Percentiles rank a stretch among this genome's conserved stretches.
phyloP scores from a whole-genome alignment of 2,888 invertebrate species.

The Sipha maydis region DNA sequence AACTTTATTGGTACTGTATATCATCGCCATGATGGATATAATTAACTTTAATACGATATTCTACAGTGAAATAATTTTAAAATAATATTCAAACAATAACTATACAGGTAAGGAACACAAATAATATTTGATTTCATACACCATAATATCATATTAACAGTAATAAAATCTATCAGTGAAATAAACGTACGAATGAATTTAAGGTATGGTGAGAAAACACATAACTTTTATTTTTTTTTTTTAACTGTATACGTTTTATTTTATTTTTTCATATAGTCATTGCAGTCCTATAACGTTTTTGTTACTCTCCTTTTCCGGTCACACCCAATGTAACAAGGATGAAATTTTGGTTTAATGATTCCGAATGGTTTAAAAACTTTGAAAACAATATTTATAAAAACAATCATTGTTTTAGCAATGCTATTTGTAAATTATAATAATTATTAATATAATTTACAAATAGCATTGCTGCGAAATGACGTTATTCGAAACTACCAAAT shows the following conservation, averaged over 20 bases:
- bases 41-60: too few species aligned
- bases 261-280: constrained; percentile 23
- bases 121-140: too few species aligned
- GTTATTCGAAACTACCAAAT: too few species aligned
- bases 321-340: constrained; percentile 38
- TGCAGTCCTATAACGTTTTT: constrained; percentile 21
- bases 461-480: too few species aligned
- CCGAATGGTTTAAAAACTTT: neutral
- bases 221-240: constrained; percentile 39
- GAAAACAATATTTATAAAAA: neutral
- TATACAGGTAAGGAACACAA: too few species aligned
- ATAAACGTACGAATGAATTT: neutral
- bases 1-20: too few species aligned
- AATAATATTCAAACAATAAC: neutral
- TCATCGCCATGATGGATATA: too few species aligned
- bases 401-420: too few species aligned
- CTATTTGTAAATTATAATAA: too few species aligned
- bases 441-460: too few species aligned
- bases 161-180: neutral
- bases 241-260: neutral
- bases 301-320: constrained; percentile 59
- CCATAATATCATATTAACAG: too few species aligned
- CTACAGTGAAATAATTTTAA: neutral
- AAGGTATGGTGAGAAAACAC: constrained; percentile 7
- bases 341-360: constrained; percentile 15